These are phyloP conservation scores for Amphipyra tragopoginis DNA, from an alignment of 2,888 invertebrate genomes.

Conservation along the genomic window DNA sequence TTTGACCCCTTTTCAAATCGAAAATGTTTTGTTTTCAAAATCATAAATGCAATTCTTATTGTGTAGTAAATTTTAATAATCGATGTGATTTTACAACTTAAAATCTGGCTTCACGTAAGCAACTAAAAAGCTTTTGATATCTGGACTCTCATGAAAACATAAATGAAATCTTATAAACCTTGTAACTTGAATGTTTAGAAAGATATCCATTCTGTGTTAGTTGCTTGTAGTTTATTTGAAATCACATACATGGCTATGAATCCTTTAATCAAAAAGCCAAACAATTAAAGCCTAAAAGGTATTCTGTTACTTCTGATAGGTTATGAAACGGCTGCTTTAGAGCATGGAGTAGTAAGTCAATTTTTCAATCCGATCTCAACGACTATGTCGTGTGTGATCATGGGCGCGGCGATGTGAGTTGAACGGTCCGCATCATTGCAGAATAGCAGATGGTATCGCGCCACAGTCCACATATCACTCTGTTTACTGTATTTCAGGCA, in stretches of 20 bases:
- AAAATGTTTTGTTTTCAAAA: constrained; percentile 12
- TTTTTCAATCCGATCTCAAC: background rate
- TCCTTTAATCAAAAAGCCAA: background rate
- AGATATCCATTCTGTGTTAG: constrained; percentile 3
- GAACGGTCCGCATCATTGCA: no score
- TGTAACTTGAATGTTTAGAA: background rate
- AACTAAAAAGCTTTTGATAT: no score
- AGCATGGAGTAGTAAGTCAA: background rate
- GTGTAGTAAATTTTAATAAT: background rate
- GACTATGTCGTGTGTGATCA: no score
- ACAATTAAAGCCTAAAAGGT: background rate
- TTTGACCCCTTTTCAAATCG: constrained; percentile 5
- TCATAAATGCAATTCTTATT: constrained; percentile 14
- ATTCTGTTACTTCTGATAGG: background rate
- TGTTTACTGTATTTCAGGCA: background rate
- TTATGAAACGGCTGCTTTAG: background rate
- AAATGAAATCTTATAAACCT: no score
- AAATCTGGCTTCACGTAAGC: no score
- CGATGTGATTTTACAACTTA: no score
- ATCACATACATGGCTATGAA: background rate
- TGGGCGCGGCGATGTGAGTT: no score
- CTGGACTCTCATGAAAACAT: no score
- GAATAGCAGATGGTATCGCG: background rate
- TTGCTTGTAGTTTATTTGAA: background rate
- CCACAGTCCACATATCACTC: constrained; percentile 4